Evolutionary conservation across 2,888 invertebrate genomes (phyloP).

Genomic region (Ptychoptera albimana): DNA sequence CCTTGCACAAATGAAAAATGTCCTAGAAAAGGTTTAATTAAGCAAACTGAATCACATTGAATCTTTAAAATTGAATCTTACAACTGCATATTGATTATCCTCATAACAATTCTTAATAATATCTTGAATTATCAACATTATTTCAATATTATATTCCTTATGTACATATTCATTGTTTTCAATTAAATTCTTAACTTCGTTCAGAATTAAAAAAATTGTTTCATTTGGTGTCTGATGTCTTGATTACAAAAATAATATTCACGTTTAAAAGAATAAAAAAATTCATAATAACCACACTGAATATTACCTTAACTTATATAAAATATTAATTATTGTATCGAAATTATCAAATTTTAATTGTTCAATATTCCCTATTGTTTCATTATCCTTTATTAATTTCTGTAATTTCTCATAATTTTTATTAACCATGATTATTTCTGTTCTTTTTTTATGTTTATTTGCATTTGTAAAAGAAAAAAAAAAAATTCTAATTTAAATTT

Average conservation of each 20-base stretch:
- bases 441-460: neutral
- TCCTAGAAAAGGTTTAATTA: too few relatives aligned
- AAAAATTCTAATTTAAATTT: too few relatives aligned
- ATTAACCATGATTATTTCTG: neutral
- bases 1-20: too few relatives aligned
- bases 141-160: neutral
- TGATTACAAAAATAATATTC: too few relatives aligned
- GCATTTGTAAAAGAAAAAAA: too few relatives aligned
- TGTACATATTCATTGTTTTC: neutral
- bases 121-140: slow-evolving; percentile 3
- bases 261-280: too few relatives aligned
- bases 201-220: neutral
- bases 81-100: slow-evolving; percentile 2
- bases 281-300: too few relatives aligned
- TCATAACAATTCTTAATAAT: slow-evolving; percentile 5
- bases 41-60: too few relatives aligned
- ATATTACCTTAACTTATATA: too few relatives aligned
- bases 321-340: too few relatives aligned
- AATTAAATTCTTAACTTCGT: slow-evolving; percentile 1
- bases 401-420: neutral
- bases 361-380: neutral
- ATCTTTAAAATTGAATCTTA: neutral
- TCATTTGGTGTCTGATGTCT: slow-evolving; percentile 2
- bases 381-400: neutral
- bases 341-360: neutral